Evolutionary conservation across 1,140 invertebrate genomes (phyloP).

Genomic region (Drosophila rufa): DNA sequence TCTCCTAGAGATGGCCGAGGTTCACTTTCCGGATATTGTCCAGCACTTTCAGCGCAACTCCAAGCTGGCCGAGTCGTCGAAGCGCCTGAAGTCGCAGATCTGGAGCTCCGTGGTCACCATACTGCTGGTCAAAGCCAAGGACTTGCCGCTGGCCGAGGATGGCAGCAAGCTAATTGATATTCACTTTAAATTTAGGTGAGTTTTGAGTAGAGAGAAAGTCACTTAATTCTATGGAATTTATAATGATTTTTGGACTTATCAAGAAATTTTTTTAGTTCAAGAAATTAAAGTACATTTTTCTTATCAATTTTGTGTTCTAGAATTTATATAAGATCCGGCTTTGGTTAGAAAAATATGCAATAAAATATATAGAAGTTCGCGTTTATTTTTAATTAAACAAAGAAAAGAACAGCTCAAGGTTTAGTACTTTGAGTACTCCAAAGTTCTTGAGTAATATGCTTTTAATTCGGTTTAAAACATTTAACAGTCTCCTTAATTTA

Average conservation of each 20-base stretch:
- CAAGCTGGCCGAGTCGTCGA: slow-evolving; percentile 91
- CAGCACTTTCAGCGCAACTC: slow-evolving; percentile 93
- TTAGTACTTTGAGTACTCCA: no score
- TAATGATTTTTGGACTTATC: no score
- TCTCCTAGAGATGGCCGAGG: slow-evolving; percentile 57
- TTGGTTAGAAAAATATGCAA: no score
- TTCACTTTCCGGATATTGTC: slow-evolving; percentile 46
- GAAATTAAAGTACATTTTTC: not conserved
- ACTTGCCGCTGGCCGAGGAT: slow-evolving; percentile 94
- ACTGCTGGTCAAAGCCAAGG: slow-evolving; percentile 97
- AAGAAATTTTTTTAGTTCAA: not conserved
- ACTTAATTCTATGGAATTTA: no score
- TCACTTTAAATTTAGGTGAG: slow-evolving; percentile 97
- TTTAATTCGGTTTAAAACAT: no score
- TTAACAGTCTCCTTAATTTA: no score
- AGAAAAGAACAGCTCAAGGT: no score
- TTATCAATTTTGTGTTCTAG: not conserved
- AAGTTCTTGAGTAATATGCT: no score
- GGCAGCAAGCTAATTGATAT: slow-evolving; percentile 95
- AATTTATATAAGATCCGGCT: not conserved
- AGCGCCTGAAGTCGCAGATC: slow-evolving; percentile 94
- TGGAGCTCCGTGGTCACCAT: slow-evolving; percentile 98
- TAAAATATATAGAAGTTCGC: no score
- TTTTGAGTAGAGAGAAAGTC: not conserved
- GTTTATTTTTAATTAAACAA: no score